A percentile compares a stretch with the other conserved stretches of the same genome.
Conservation (phyloP, 2,797 vertebrate genomes). For the Cryptoprocta ferox region DNA sequence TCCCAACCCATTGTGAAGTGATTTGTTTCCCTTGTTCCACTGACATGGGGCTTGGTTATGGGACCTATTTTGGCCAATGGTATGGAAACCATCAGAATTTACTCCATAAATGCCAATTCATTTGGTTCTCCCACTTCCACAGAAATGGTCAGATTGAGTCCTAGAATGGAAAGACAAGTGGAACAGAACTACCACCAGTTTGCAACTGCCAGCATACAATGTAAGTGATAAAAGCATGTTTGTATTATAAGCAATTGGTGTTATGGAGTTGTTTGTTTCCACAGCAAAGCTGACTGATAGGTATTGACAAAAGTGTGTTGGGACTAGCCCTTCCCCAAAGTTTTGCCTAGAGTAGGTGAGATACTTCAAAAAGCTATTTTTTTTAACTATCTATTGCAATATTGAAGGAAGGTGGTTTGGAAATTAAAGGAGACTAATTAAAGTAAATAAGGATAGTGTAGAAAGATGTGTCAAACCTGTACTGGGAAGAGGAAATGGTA, state of each 20-base stretch:
- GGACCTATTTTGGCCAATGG: not conserved
- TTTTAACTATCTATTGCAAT: conserved; percentile 33
- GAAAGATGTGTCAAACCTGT: not conserved
- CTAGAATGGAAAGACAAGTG: not conserved
- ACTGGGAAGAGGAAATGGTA: not conserved
- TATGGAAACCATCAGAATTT: not conserved
- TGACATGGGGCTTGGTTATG: not conserved
- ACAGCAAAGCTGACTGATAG: conserved; percentile 2
- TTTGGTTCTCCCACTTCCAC: not conserved
- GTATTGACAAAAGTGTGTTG: conserved; percentile 45
- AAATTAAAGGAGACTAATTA: not conserved
- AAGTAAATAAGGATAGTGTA: not conserved
- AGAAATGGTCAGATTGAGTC: not conserved
- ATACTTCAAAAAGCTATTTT: conserved; percentile 42
- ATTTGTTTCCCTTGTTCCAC: not conserved
- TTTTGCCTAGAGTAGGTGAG: conserved; percentile 54
- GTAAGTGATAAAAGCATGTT: not conserved
- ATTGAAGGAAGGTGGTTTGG: not conserved
- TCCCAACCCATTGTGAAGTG: not conserved
- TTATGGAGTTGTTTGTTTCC: conserved; percentile 45
- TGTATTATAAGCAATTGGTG: conserved; percentile 9
- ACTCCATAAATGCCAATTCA: not conserved
- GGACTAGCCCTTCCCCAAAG: conserved; percentile 28
- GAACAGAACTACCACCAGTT: not conserved
- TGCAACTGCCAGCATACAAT: not conserved